Base-by-base conservation (phyloP, 2,113 vertebrate species). In the Tringa solitaria region DNA sequence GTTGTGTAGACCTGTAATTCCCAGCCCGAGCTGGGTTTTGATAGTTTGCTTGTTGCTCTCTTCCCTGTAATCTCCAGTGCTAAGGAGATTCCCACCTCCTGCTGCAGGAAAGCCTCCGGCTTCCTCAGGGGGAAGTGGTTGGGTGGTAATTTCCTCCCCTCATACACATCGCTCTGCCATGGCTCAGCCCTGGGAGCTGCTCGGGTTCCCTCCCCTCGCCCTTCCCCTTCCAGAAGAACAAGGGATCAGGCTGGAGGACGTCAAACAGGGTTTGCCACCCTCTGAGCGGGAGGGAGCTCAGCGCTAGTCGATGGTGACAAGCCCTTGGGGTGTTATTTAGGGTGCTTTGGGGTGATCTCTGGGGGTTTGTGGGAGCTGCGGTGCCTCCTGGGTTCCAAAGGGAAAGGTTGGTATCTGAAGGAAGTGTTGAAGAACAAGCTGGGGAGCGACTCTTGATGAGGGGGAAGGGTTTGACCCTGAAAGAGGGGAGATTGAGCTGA, bases 301-400 rank as follows among this genome's bases (percentile, higher is more conserved):
- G 48, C 0, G 1, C 35, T 43, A 16, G 12, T 12, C 1, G 12
- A 8, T 27, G 57, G 39, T 35, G 32, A 60, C 35, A 11, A 50
- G 50, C 13, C 0, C 16, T 45, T 37, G 39, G 60, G 56, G 6
- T 28, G 39, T n/a, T 32, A 4, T 6, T 53, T 0, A n/a, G 22
- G 53, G 3, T 24, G 33, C 8, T 32, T 70, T 76, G 39, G 60
- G 67, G 9, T 37, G 48, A 61, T 67, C 8, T 39, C 35, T 2
- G 5, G 50, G 73, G 15, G 4, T 6, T 16, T 86, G 39, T 0
- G 28, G 65, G 70, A 63, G 77, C 37, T 28, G 30, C 2, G 9
- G 6, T 53, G 27, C 27, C 32, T 64, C 39, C 65, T 64, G 63
- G 4, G 23, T 46, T 43, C 69, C 39, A 19, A 20, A 64, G 39